These are phyloP conservation scores for Yponomeuta plumbellus DNA, from an alignment of 2,888 invertebrate species.

Conservation along the genomic window DNA sequence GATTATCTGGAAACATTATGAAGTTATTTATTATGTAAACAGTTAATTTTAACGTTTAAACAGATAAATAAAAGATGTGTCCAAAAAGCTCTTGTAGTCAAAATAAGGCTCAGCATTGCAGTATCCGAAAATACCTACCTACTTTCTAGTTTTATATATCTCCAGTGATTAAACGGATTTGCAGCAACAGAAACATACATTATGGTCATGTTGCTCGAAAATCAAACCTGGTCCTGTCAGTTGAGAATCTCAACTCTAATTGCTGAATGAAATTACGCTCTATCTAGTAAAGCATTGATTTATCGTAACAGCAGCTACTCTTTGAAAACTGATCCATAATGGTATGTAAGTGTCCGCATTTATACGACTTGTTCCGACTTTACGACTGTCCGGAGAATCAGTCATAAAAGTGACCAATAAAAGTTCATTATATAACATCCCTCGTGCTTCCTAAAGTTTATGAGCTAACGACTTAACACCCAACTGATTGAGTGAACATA, in stretches of 20 bases:
- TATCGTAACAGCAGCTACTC: too few relatives aligned
- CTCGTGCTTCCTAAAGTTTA: conserved; percentile 70
- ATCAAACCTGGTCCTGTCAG: too few relatives aligned
- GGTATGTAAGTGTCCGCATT: not conserved
- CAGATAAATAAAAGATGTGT: not conserved
- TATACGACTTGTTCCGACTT: not conserved
- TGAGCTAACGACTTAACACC: conserved; percentile 56
- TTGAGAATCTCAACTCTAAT: too few relatives aligned
- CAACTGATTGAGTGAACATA: conserved; percentile 38
- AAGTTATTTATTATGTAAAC: conserved; percentile 9
- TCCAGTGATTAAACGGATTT: too few relatives aligned
- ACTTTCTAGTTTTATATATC: too few relatives aligned
- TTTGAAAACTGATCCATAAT: not conserved
- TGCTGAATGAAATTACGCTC: too few relatives aligned
- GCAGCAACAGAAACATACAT: too few relatives aligned
- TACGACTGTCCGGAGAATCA: conserved; percentile 44
- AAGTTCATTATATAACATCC: conserved; percentile 72
- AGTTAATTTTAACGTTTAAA: not conserved
- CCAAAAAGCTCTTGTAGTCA: not conserved
- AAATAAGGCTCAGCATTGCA: too few relatives aligned
- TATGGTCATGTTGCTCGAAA: too few relatives aligned
- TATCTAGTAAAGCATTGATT: too few relatives aligned
- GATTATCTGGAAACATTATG: conserved; percentile 10
- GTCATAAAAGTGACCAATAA: conserved; percentile 75
- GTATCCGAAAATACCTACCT: too few relatives aligned